These are phyloP conservation scores for Todus mexicanus DNA, from an alignment of 2,797 vertebrate genomes.

Conservation along the genomic window DNA sequence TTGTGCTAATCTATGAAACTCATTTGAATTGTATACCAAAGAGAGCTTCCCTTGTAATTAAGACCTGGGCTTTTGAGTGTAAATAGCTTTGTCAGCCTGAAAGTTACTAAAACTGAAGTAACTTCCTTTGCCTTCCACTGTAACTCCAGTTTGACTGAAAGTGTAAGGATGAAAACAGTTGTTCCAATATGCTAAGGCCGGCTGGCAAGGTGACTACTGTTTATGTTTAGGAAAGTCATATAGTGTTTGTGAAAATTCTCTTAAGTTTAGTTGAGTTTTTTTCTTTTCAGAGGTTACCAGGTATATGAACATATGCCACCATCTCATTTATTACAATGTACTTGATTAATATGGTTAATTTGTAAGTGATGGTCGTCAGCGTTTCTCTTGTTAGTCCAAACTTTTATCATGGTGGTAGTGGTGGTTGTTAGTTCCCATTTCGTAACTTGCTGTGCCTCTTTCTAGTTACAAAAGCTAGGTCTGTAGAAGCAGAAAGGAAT, in stretches of 20 bases:
- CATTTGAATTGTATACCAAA: not conserved
- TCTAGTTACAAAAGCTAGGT: constrained; percentile 3
- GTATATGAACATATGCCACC: not conserved
- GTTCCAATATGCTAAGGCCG: not conserved
- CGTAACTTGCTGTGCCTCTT: not conserved
- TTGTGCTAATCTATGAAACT: not conserved
- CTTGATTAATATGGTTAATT: not conserved
- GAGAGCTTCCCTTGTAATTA: not conserved
- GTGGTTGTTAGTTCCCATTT: not conserved
- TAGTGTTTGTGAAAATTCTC: not conserved
- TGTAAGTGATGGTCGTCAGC: not conserved
- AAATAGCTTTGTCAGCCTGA: not conserved
- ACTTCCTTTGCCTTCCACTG: not conserved
- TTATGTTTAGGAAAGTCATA: not conserved
- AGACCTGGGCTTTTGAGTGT: not conserved
- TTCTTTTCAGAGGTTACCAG: not conserved
- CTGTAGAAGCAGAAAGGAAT: not conserved
- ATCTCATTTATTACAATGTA: not conserved
- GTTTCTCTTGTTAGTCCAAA: not conserved
- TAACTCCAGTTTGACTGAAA: not conserved
- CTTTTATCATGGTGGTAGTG: not conserved
- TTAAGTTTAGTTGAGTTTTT: not conserved
- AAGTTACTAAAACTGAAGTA: not conserved
- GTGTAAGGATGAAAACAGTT: not conserved
- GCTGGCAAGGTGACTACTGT: not conserved